Base-by-base conservation (phyloP, 35 echinoderm and acorn worm species). In the Ptychodera flava region DNA sequence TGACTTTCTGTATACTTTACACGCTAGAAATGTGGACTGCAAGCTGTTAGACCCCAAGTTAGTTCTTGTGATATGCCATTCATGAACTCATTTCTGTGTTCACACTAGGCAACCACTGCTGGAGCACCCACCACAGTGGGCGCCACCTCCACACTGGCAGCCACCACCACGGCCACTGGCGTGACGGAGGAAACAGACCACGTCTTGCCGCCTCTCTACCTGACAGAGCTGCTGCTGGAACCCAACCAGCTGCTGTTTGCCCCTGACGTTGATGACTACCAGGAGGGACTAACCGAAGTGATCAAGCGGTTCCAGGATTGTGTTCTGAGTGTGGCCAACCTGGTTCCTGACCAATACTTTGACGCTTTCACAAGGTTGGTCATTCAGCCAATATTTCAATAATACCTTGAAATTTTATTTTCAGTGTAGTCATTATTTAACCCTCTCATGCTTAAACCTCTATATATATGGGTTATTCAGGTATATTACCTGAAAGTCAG, bases 321-420 rank as follows among this genome's bases (percentile, higher is more conserved):
- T 92, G 95, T 98, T 14, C 85, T 98, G 0, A 90, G 95, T 80
- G 95, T 98, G 0, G 90, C 91, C 37, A 98, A 98, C 78, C 88
- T 98, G n/a, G 95, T 98, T 15, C 95, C 95, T 1, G 95, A 98
- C 83, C 89, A 76, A 16, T 98, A 98, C 88, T 98, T 98, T 92
- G 95, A 98, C 92, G 95, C 95, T 0, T 98, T 98, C 86, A 98
- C 95, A 87, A 92, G 95, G 95, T 98, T 88, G 78, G 76, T 32
- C 15, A 16, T 79, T 77, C 15, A 15, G n/a, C n/a, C n/a, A n/a
- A n/a, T n/a, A n/a, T n/a, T n/a, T n/a, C n/a, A n/a, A n/a, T n/a
- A n/a, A n/a, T n/a, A n/a, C n/a, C n/a, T n/a, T n/a, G n/a, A n/a
- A n/a, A n/a, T n/a, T n/a, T n/a, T n/a, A n/a, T n/a, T n/a, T n/a